Evolutionary conservation across 2,888 invertebrate species (phyloP).

Genomic region (Psococerastis gibbosa): DNA sequence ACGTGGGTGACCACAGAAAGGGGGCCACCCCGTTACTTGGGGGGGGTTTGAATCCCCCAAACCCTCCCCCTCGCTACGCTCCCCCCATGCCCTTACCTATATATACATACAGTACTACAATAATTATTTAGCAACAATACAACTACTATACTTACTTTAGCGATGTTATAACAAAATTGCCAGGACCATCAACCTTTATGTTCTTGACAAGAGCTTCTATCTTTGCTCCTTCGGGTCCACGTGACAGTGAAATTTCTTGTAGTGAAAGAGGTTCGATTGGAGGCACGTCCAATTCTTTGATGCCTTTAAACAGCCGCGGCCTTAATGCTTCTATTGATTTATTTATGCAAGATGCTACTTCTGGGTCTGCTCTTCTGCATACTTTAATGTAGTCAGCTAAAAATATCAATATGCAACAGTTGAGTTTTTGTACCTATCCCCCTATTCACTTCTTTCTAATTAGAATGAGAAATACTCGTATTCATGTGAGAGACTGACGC

Average conservation of each 20-base stretch:
- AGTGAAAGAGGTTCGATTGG: slow-evolving; percentile 14
- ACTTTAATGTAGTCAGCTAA: slow-evolving; percentile 16
- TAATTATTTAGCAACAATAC: no score
- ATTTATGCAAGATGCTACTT: slow-evolving; percentile 15
- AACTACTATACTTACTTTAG: slow-evolving; percentile 12
- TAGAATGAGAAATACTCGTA: no score
- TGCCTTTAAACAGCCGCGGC: slow-evolving; percentile 14
- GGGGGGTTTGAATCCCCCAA: no score
- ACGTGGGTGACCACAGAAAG: no score
- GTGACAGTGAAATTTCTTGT: slow-evolving; percentile 13
- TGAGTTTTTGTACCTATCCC: background rate
- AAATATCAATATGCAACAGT: background rate
- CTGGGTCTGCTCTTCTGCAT: slow-evolving; percentile 14
- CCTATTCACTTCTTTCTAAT: no score
- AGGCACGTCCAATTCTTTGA: slow-evolving; percentile 16
- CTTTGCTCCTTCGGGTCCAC: slow-evolving; percentile 14
- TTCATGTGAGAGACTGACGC: slow-evolving; percentile 3
- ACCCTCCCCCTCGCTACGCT: no score
- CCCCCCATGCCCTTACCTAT: no score
- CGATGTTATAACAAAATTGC: slow-evolving; percentile 12
- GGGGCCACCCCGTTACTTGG: no score
- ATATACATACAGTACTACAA: no score
- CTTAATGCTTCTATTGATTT: slow-evolving; percentile 14
- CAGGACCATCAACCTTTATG: slow-evolving; percentile 13
- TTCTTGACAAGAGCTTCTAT: slow-evolving; percentile 13